phyloP scores from a whole-genome alignment of 2,888 invertebrate species.

The Cyrtodaria siliqua region DNA sequence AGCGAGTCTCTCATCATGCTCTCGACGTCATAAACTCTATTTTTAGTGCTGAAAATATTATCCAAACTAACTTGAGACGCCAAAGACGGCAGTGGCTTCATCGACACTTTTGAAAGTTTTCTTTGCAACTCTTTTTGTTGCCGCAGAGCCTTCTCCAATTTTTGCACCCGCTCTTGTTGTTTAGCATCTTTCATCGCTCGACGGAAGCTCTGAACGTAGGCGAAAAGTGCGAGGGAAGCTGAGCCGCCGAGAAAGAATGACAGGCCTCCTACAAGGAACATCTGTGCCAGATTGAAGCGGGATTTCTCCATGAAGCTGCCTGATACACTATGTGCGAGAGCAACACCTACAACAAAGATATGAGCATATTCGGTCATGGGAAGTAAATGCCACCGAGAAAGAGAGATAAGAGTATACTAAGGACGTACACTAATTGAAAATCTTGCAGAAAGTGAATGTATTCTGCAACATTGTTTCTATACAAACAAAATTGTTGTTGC shows the following conservation, averaged over 20 bases:
- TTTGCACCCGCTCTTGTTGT: conserved; percentile 36
- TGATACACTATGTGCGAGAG: conserved; percentile 12
- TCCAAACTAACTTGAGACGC: conserved; percentile 57
- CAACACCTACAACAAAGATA: conserved; percentile 35
- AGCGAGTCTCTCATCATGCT: conserved; percentile 39
- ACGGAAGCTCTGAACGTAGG: conserved; percentile 66
- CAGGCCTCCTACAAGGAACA: conserved; percentile 69
- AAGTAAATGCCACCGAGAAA: too few species aligned
- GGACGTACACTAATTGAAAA: too few species aligned
- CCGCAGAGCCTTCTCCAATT: conserved; percentile 34
- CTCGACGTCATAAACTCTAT: conserved; percentile 55
- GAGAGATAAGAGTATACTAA: too few species aligned
- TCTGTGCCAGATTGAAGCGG: conserved; percentile 61
- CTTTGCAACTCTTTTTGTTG: conserved; percentile 28
- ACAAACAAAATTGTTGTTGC: too few species aligned
- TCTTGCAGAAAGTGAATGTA: too few species aligned
- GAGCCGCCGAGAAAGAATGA: conserved; percentile 71
- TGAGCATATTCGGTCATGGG: too few species aligned
- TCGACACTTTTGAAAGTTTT: conserved; percentile 23
- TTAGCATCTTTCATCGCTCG: conserved; percentile 57
- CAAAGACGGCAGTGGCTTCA: conserved; percentile 29
- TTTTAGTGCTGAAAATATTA: conserved; percentile 13
- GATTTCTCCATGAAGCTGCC: conserved; percentile 35
- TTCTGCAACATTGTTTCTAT: too few species aligned
- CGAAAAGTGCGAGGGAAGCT: conserved; percentile 66